Evolutionary conservation across 1,140 invertebrate genomes (phyloP).

Genomic region (Drosophila bocki): DNA sequence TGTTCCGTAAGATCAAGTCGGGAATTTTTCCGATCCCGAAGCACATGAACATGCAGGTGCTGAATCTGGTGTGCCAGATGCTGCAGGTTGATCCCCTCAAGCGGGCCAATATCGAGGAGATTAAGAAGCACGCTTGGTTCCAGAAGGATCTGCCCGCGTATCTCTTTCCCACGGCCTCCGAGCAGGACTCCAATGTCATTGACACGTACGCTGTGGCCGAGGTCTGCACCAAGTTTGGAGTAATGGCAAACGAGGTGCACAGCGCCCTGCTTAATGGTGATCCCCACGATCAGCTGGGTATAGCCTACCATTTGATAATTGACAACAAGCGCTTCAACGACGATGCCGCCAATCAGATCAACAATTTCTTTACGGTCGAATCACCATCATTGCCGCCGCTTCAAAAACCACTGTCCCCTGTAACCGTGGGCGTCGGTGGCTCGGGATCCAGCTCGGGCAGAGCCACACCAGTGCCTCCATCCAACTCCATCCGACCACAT

Average conservation of each 20-base stretch:
- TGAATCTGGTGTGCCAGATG: slow-evolving; percentile 97
- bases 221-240: slow-evolving; percentile 97
- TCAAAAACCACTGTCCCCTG: slow-evolving; percentile 25
- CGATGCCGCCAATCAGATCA: slow-evolving; percentile 94
- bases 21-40: slow-evolving; percentile 99
- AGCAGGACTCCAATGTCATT: slow-evolving; percentile 98
- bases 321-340: slow-evolving; percentile 99
- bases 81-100: slow-evolving; percentile 99
- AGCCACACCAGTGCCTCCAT: slow-evolving; percentile 62
- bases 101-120: slow-evolving; percentile 98
- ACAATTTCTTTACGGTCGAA: slow-evolving; percentile 97
- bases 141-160: slow-evolving; percentile 98
- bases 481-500: slow-evolving; percentile 89
- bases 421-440: slow-evolving; percentile 32
- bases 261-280: slow-evolving; percentile 96
- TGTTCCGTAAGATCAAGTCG: slow-evolving; percentile 99
- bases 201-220: slow-evolving; percentile 98
- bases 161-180: slow-evolving; percentile 97
- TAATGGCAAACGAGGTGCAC: slow-evolving; percentile 97
- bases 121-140: slow-evolving; percentile 99
- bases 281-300: slow-evolving; percentile 98
- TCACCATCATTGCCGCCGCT: slow-evolving; percentile 93
- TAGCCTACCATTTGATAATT: slow-evolving; percentile 99
- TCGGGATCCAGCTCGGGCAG: slow-evolving; percentile 66
- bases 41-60: slow-evolving; percentile 98